phyloP scores from a whole-genome alignment of 2,888 invertebrate genomes.

The Harpalus rufipes region DNA sequence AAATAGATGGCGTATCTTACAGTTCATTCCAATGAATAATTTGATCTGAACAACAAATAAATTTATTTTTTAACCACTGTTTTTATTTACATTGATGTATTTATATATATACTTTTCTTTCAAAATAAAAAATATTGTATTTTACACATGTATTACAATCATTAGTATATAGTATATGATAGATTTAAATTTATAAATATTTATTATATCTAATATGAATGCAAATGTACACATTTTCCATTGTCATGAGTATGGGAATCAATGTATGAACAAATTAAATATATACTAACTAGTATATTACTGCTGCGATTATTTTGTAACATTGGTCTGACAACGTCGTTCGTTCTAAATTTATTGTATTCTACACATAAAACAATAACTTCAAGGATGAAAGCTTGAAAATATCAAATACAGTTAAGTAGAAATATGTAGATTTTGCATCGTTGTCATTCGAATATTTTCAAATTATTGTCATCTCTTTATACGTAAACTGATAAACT shows the following conservation, averaged over 20 bases:
- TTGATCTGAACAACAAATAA: conserved; percentile 63
- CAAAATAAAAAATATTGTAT: conserved; percentile 66
- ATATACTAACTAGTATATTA: conserved; percentile 52
- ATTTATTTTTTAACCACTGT: conserved; percentile 60
- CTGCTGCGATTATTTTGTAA: conserved; percentile 61
- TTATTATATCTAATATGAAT: conserved; percentile 60
- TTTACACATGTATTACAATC: conserved; percentile 66
- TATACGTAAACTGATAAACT: conserved; percentile 47
- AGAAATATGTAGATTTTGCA: conserved; percentile 64
- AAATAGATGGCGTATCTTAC: conserved; percentile 29
- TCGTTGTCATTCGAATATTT: conserved; percentile 64
- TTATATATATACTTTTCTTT: conserved; percentile 63
- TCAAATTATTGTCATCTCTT: conserved; percentile 65
- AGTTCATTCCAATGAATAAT: conserved; percentile 57
- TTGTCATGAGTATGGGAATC: conserved; percentile 22
- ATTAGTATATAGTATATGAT: conserved; percentile 57
- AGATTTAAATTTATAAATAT: conserved; percentile 64
- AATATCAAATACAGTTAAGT: conserved; percentile 53
- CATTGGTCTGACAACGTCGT: conserved; percentile 65
- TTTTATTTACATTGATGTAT: conserved; percentile 64
- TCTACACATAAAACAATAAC: conserved; percentile 60
- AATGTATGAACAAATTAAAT: conserved; percentile 57
- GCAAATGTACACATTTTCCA: conserved; percentile 56
- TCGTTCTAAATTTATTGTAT: conserved; percentile 52
- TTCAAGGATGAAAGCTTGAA: conserved; percentile 55